Percentiles rank a stretch among this genome's conserved stretches.
phyloP scores from a whole-genome alignment of 2,113 vertebrate species.

The Salvelinus fontinalis region DNA sequence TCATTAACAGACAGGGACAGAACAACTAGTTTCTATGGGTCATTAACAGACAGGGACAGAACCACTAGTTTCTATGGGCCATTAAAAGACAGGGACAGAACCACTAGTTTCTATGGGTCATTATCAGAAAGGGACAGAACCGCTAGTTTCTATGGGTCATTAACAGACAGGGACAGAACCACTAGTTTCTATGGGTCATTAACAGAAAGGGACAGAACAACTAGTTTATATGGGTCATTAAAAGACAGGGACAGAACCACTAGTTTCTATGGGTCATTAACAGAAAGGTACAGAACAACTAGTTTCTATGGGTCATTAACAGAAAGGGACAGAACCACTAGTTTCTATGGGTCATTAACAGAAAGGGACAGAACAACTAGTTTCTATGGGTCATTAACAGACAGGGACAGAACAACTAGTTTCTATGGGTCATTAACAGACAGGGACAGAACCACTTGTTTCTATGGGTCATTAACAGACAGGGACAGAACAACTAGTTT shows the following conservation, averaged over 20 bases:
- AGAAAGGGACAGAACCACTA: not conserved
- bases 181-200: too few relatives aligned
- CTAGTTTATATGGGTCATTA: constrained; percentile 21
- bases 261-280: too few relatives aligned
- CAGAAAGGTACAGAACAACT: not conserved
- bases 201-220: not conserved
- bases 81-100: constrained; percentile 2
- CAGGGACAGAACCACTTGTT: constrained; percentile 8
- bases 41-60: not conserved
- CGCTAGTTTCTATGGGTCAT: constrained; percentile 17
- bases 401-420: not conserved
- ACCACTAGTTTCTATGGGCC: constrained; percentile 12
- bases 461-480: constrained; percentile 9
- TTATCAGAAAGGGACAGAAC: not conserved
- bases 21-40: too few relatives aligned
- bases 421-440: too few relatives aligned
- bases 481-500: not conserved
- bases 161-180: not conserved
- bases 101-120: too few relatives aligned
- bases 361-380: constrained; percentile 1
- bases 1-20: constrained; percentile 14
- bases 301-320: constrained; percentile 19
- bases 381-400: constrained; percentile 15
- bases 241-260: not conserved
- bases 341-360: too few relatives aligned